Evolutionary conservation across 2,888 invertebrate genomes (phyloP).

Genomic region (Sinhomidia bicolor): DNA sequence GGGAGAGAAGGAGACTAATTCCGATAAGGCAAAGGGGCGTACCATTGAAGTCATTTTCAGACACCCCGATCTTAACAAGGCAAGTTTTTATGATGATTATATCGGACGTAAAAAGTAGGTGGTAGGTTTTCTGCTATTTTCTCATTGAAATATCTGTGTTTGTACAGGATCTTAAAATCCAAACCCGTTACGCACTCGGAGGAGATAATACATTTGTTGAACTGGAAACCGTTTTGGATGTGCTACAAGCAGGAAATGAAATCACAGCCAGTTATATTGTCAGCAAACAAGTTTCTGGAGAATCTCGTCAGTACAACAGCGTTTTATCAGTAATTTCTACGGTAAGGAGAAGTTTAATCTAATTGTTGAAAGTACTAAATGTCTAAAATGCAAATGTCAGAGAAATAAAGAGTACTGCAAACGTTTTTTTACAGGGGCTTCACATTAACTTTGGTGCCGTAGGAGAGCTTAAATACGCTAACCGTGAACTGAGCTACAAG

Average conservation of each 20-base stretch:
- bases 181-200: slow-evolving; percentile 48
- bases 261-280: slow-evolving; percentile 54
- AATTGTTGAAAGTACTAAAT: too few relatives aligned
- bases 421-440: slow-evolving; percentile 70
- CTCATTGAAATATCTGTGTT: too few relatives aligned
- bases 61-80: slow-evolving; percentile 72
- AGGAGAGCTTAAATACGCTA: slow-evolving; percentile 61
- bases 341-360: too few relatives aligned
- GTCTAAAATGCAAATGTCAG: too few relatives aligned
- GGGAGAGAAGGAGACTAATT: slow-evolving; percentile 1
- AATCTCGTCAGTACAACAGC: slow-evolving; percentile 45
- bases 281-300: slow-evolving; percentile 33
- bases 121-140: too few relatives aligned
- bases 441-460: slow-evolving; percentile 70
- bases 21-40: slow-evolving; percentile 25
- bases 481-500: slow-evolving; percentile 62
- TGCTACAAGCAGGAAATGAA: slow-evolving; percentile 70
- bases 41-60: slow-evolving; percentile 62
- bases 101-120: too few relatives aligned
- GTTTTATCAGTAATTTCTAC: slow-evolving; percentile 58
- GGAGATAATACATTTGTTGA: slow-evolving; percentile 58
- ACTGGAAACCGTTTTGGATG: slow-evolving; percentile 70
- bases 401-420: too few relatives aligned
- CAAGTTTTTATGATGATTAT: neutral
- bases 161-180: slow-evolving; percentile 65